Base-by-base conservation (phyloP, 2,113 vertebrate genomes). In the Noctilio leporinus region DNA sequence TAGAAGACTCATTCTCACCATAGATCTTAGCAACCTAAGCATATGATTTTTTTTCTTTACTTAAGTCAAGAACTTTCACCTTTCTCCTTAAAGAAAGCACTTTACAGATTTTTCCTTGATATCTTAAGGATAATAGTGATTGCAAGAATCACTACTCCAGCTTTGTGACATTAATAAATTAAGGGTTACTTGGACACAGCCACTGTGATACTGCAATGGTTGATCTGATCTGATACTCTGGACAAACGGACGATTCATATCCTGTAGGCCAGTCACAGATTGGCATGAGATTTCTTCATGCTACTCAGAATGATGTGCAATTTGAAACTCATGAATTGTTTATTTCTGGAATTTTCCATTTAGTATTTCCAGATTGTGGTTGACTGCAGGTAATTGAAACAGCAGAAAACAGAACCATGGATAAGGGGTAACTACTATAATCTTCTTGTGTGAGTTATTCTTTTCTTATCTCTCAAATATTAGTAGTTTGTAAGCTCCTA, bases 381-480 rank as follows among this genome's bases (percentile, higher is more conserved):
- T 76, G 45, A n/a, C 28, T 76, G 16, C 30, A 49, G 73, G 73
- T 49, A 76, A 49, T 45, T 49, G 45, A 76, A 76, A 76, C 73
- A 1, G 2, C 5, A 10, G 45, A 49, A n/a, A 76, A 30, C 28
- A 76, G 49, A 76, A 49, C 45, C 17, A 76, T 10, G 17, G 45
- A n/a, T 76, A n/a, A 76, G 28, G 30, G 70, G 45, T 8, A 5
- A 76, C 45, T 51, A 77, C 19, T 77, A 33, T 77, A 47, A 70
- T 78, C 26, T 91, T 89, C 53, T 83, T 40, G 9, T 73, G 7
- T 49, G 55, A 78, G 75, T 95, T 67, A 64, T 73, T 95, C 49
- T 91, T 94, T 73, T 94, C 57, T 86, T 94, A 30, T 80, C 45
- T 83, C 78, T 64, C 16, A 75, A 55, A 87, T 83, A 84, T 83